Conservation (phyloP, 2,113 vertebrate species). For the Rhombomys opimus region DNA sequence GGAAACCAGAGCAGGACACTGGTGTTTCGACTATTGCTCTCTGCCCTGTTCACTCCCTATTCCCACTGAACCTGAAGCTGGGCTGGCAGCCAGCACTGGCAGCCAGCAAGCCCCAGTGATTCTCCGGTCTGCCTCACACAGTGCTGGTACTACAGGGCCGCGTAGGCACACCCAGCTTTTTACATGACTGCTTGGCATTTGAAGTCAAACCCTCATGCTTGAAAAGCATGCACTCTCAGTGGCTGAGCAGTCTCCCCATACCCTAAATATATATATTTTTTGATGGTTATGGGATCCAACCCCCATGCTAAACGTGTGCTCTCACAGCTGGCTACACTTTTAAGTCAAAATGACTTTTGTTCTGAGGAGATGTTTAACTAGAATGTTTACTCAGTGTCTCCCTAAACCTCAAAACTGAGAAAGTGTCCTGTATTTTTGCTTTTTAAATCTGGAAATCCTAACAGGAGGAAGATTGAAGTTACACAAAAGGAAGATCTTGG, state of each 20-base stretch:
- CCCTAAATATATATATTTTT: not conserved
- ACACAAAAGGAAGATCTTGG: not conserved
- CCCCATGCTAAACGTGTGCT: not conserved
- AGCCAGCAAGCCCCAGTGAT: not conserved
- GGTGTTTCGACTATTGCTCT: not conserved
- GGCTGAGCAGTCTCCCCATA: not conserved
- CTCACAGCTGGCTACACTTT: no score
- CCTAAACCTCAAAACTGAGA: conserved; percentile 32
- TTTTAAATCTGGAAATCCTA: not conserved
- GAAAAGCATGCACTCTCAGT: not conserved
- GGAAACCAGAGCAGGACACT: no score
- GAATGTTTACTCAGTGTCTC: not conserved
- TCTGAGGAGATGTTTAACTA: not conserved
- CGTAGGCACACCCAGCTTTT: not conserved
- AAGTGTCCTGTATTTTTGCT: not conserved
- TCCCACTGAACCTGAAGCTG: not conserved
- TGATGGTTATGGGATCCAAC: not conserved
- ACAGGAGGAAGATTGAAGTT: not conserved
- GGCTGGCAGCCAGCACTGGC: not conserved
- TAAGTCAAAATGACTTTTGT: not conserved
- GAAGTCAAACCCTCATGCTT: not conserved
- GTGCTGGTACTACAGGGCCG: not conserved
- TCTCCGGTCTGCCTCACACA: not conserved
- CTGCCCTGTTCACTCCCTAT: not conserved
- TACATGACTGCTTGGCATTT: not conserved